A percentile compares a stretch with the other conserved stretches of the same genome.
These are phyloP conservation scores for Zosterops japonicus DNA, from an alignment of 2,113 vertebrate genomes.

Conservation along the genomic window DNA sequence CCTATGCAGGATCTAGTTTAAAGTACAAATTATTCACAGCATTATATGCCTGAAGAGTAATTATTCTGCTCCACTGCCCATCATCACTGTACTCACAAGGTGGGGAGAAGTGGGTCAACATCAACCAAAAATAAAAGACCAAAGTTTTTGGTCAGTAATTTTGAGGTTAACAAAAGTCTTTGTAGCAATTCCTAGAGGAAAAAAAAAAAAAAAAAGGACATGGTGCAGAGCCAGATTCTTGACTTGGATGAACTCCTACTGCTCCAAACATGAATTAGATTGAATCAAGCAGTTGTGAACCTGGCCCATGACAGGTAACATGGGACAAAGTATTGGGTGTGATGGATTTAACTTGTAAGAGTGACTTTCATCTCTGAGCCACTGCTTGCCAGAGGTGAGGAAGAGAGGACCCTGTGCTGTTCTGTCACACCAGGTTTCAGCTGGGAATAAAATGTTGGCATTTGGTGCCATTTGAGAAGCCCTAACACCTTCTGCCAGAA, in stretches of 20 bases:
- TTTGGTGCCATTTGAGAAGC: not conserved
- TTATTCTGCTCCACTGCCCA: not conserved
- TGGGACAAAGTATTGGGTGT: accelerated
- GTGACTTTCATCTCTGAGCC: not conserved
- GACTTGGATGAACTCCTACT: not conserved
- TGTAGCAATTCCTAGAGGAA: not conserved
- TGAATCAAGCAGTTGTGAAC: not conserved
- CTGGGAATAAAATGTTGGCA: not conserved
- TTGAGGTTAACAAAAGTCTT: not conserved
- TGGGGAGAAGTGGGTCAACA: not conserved
- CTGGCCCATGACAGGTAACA: not conserved
- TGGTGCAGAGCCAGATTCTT: not conserved
- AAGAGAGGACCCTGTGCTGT: not conserved
- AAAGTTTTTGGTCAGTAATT: not conserved
- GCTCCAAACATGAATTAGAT: not conserved
- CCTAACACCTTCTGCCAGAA: not conserved
- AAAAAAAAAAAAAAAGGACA: not conserved
- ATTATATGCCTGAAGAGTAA: not conserved
- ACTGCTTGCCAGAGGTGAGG: not conserved
- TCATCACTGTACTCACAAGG: not conserved
- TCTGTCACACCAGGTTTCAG: not conserved
- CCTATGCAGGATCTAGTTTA: not conserved
- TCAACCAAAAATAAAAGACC: not conserved
- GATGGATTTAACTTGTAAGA: not conserved
- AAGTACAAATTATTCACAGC: not conserved